A percentile compares a stretch with the other conserved stretches of the same genome.
These are phyloP conservation scores for Netelia fuscicornis DNA, from an alignment of 2,888 invertebrate genomes.

Conservation along the genomic window DNA sequence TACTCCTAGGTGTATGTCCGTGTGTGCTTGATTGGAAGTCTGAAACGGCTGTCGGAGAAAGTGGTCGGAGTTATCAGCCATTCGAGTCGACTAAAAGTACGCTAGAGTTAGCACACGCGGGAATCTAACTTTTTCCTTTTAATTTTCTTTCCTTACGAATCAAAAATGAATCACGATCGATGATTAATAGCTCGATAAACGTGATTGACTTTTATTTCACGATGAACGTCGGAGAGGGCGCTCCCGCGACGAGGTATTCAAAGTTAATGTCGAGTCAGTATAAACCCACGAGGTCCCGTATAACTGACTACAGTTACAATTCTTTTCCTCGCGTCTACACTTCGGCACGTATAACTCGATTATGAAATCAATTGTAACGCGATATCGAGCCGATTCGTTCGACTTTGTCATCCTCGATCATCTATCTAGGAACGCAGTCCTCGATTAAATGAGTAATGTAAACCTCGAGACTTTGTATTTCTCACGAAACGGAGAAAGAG, in stretches of 20 bases:
- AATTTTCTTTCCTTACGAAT: background rate
- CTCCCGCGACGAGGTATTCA: no score
- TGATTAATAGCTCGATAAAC: background rate
- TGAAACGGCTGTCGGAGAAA: no score
- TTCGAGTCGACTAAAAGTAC: no score
- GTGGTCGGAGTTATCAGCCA: no score
- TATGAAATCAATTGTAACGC: slow-evolving; percentile 49
- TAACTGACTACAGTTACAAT: background rate
- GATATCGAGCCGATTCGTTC: slow-evolving; percentile 12
- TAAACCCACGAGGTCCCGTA: no score
- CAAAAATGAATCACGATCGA: slow-evolving; percentile 4
- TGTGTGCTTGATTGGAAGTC: no score
- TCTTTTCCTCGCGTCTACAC: background rate
- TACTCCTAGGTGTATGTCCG: no score
- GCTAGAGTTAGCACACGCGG: no score
- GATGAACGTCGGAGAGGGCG: background rate
- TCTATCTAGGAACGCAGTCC: slow-evolving; percentile 12
- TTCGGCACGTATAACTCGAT: slow-evolving; percentile 31
- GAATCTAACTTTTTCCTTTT: no score
- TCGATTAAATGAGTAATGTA: no score
- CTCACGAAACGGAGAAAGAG: background rate
- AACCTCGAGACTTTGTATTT: background rate
- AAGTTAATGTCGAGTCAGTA: no score
- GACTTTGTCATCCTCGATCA: slow-evolving; percentile 32
- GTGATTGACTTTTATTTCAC: background rate